Evolutionary conservation across 2,888 invertebrate genomes (phyloP).

Genomic region (Dynastes maya): DNA sequence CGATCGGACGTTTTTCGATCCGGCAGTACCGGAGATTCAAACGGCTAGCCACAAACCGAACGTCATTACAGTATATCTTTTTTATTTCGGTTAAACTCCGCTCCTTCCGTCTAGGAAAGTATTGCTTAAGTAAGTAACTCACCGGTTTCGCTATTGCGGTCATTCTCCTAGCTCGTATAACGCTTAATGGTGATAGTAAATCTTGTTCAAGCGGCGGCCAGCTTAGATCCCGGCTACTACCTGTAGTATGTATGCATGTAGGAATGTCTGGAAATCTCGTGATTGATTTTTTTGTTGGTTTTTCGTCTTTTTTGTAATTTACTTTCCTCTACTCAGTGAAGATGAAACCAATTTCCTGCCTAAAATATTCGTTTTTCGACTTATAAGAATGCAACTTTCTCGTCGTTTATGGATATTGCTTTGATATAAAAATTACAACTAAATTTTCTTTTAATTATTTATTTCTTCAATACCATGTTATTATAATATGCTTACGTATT

Average conservation of each 20-base stretch:
- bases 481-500: too few species aligned
- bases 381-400: too few species aligned
- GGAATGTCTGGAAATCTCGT: constrained; percentile 2
- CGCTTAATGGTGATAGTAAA: constrained; percentile 41
- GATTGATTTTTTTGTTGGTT: constrained; percentile 28
- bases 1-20: constrained; percentile 12
- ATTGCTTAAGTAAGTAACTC: constrained; percentile 39
- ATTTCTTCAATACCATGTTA: too few species aligned
- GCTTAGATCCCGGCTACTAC: constrained; percentile 2
- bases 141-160: constrained; percentile 27
- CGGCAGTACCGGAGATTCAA: neutral
- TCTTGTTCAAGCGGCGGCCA: constrained; percentile 20
- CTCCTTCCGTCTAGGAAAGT: constrained; percentile 8
- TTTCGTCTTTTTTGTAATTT: neutral
- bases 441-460: too few species aligned
- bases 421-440: too few species aligned
- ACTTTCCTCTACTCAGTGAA: too few species aligned
- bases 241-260: too few species aligned
- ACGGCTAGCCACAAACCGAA: constrained; percentile 33
- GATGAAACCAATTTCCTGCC: too few species aligned
- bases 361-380: too few species aligned
- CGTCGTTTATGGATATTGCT: too few species aligned
- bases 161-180: constrained; percentile 37
- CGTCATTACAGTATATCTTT: constrained; percentile 44
- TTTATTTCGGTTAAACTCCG: constrained; percentile 17